These are phyloP conservation scores for Megalops atlanticus DNA, from an alignment of 2,113 vertebrate species.

Conservation along the genomic window DNA sequence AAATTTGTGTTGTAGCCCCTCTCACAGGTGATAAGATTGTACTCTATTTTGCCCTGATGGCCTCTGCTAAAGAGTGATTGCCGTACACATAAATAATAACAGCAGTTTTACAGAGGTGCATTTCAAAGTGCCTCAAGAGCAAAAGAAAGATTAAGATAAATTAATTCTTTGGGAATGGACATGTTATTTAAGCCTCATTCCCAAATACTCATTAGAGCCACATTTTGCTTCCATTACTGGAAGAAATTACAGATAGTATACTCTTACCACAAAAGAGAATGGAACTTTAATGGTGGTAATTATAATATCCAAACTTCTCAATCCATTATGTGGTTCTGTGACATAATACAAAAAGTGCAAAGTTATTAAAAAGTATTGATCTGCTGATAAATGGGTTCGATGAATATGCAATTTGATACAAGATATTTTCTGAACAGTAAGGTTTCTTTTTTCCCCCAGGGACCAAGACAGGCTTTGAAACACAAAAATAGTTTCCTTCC, in stretches of 20 bases:
- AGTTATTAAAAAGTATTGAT: background rate
- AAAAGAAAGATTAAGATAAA: background rate
- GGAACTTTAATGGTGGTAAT: background rate
- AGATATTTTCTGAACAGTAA: no score
- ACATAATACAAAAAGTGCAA: background rate
- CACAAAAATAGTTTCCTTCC: background rate
- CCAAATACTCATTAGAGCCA: no score
- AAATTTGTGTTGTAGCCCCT: no score
- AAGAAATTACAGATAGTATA: background rate
- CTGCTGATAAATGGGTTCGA: background rate
- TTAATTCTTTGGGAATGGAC: background rate
- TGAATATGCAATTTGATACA: no score
- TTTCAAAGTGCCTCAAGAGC: background rate
- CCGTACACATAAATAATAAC: background rate
- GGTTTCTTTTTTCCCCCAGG: no score
- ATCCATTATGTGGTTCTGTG: background rate
- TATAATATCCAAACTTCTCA: background rate
- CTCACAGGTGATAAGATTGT: no score
- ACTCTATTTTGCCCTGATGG: background rate
- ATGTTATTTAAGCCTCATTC: background rate
- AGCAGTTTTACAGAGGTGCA: background rate
- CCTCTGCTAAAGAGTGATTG: background rate
- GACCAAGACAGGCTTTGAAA: no score
- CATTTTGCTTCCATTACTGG: no score
- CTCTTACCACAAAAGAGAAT: background rate